Base-by-base conservation (phyloP, 2,797 vertebrate genomes). In the Pangasius macronema region DNA sequence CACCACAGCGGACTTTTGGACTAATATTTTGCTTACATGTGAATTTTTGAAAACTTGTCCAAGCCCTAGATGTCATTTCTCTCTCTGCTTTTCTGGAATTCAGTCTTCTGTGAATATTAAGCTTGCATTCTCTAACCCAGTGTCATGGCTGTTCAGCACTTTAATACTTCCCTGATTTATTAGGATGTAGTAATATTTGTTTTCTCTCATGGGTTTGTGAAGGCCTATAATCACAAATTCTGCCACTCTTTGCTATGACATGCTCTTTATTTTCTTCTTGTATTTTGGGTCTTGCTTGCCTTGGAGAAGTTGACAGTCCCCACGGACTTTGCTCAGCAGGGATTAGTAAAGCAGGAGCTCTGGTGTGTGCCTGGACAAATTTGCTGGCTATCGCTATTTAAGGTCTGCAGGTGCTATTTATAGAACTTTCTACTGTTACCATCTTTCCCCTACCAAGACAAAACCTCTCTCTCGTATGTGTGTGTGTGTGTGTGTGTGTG, bases 301-400 rank as follows among this genome's bases (percentile, higher is more conserved):
- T 90, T 92, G 89, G 86, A 93, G 94, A 93, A 93, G 88, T 92
- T 93, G 92, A 88, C 88, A 84, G 91, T 93, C 92, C 93, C 93
- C 87, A 91, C 90, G 91, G 93, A 87, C 73, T 51, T 84, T 85
- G 76, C 49, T 86, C 91, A 89, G 86, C 84, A 53, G 87, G 89
- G 88, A 91, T 91, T 92, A 91, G 87, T 85, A 84, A 30, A 87
- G 70, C 89, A 61, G 73, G 61, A 85, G 89, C 91, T 88, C 88
- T 85, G 75, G 91, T 89, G 89, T 91, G 90, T 86, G 93, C 94
- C 93, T 93, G 92, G 75, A 88, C 93, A 94, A 90, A 90, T 93
- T 94, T 90, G 87, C 91, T 93, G 91, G 91, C 93, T 93, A 94
- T 93, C 84, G 90, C 95, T 95, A 95, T 95, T 95, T 95, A 94